A percentile compares a stretch with the other conserved stretches of the same genome.
phyloP scores from a whole-genome alignment of 1,140 invertebrate genomes.

The Galleria mellonella region DNA sequence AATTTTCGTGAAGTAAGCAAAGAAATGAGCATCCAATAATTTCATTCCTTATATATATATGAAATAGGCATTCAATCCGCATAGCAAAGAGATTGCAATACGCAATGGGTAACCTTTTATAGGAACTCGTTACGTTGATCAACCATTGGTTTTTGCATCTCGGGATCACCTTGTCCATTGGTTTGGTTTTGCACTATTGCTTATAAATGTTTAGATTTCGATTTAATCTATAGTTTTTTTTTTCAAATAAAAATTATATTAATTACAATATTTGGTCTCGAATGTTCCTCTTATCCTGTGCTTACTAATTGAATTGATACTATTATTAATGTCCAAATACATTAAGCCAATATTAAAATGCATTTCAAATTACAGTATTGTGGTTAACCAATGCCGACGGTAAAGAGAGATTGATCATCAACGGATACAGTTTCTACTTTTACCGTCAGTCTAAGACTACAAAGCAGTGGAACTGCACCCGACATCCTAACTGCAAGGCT shows the following conservation, averaged over 20 bases:
- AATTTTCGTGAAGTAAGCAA: too few relatives aligned
- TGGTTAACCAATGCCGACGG: slow-evolving; percentile 3
- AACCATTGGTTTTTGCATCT: slow-evolving; percentile 18
- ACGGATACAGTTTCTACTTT: slow-evolving; percentile 29
- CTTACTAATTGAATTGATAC: too few relatives aligned
- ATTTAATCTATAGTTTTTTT: too few relatives aligned
- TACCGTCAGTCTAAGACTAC: not conserved
- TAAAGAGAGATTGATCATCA: slow-evolving; percentile 16
- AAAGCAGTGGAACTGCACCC: slow-evolving; percentile 1
- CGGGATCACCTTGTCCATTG: not conserved
- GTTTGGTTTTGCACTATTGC: too few relatives aligned
- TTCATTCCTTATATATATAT: slow-evolving; percentile 29
- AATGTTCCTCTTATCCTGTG: too few relatives aligned
- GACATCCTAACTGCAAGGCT: not conserved
- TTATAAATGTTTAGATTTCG: too few relatives aligned
- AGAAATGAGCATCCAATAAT: too few relatives aligned
- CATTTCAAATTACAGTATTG: not conserved
- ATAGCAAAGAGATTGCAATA: slow-evolving; percentile 18
- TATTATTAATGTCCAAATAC: too few relatives aligned
- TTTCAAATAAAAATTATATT: too few relatives aligned
- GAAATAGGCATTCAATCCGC: slow-evolving; percentile 4
- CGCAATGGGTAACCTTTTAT: slow-evolving; percentile 21
- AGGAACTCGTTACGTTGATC: not conserved
- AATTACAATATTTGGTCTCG: too few relatives aligned
- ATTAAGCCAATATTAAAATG: not conserved